Conservation (phyloP, 2,113 vertebrate species). For the Herpetotheres cachinnans region DNA sequence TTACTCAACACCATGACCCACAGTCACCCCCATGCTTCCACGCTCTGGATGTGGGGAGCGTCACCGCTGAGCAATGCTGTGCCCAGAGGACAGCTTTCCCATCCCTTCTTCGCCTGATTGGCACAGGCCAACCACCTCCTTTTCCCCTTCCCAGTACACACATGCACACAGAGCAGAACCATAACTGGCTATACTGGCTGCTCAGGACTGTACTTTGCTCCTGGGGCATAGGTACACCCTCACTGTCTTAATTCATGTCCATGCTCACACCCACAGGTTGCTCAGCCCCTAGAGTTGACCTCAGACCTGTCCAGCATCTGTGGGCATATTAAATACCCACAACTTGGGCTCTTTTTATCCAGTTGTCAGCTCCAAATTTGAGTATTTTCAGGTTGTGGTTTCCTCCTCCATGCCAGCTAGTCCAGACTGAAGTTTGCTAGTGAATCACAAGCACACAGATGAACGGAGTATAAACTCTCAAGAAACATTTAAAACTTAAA, state of each 20-base stretch:
- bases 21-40: not conserved
- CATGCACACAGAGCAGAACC: fast-evolving
- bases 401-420: not conserved
- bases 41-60: fast-evolving
- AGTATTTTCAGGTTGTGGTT: not conserved
- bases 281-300: not conserved
- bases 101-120: not conserved
- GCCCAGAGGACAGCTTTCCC: not conserved
- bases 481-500: not conserved
- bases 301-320: not conserved
- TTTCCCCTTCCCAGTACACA: not conserved
- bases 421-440: not conserved
- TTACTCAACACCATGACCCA: not conserved
- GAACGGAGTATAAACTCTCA: not conserved
- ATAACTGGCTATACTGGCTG: not conserved
- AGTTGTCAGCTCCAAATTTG: not conserved
- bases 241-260: not conserved
- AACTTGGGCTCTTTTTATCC: not conserved
- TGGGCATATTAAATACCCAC: not conserved
- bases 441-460: not conserved
- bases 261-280: not conserved
- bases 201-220: not conserved
- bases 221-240: not conserved
- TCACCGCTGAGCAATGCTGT: fast-evolving
- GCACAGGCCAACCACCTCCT: not conserved